Percentiles rank a stretch among this genome's conserved stretches.
These are phyloP conservation scores for Sarcophaga caerulescens DNA, from an alignment of 2,888 invertebrate species.

Conservation along the genomic window DNA sequence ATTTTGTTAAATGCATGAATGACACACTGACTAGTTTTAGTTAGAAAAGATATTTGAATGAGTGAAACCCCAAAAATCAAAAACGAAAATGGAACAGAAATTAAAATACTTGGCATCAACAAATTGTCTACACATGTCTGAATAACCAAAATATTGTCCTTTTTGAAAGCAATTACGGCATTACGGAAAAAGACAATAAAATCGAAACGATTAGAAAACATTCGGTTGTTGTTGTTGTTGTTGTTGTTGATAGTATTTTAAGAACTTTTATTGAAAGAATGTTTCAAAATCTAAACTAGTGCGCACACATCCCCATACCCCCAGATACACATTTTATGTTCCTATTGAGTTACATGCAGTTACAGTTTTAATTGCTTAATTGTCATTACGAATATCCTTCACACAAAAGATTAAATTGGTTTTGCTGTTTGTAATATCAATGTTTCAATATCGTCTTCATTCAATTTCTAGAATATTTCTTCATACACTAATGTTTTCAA, in stretches of 20 bases:
- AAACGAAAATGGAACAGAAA: neutral
- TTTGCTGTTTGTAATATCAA: neutral
- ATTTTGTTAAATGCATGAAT: slow-evolving; percentile 43
- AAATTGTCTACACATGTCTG: slow-evolving; percentile 60
- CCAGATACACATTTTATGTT: slow-evolving; percentile 2
- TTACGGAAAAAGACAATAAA: slow-evolving; percentile 40
- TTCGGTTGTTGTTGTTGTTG: neutral
- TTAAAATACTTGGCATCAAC: slow-evolving; percentile 19
- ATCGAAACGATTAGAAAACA: neutral
- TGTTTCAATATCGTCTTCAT: no score
- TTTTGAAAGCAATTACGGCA: neutral
- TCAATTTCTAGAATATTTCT: neutral
- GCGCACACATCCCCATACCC: neutral
- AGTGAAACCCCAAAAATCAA: neutral
- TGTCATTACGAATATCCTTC: slow-evolving; percentile 58
- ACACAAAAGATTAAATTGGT: slow-evolving; percentile 48
- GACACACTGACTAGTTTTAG: slow-evolving; percentile 27
- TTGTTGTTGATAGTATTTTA: slow-evolving; percentile 8
- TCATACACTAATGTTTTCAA: neutral
- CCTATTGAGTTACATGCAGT: neutral
- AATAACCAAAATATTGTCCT: slow-evolving; percentile 40
- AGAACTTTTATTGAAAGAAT: slow-evolving; percentile 30
- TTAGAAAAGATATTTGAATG: slow-evolving; percentile 4
- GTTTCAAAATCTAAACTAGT: neutral
- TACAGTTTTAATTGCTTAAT: slow-evolving; percentile 36